Evolutionary conservation across 2,113 vertebrate species (phyloP).

Genomic region (Eulemur rufifrons): DNA sequence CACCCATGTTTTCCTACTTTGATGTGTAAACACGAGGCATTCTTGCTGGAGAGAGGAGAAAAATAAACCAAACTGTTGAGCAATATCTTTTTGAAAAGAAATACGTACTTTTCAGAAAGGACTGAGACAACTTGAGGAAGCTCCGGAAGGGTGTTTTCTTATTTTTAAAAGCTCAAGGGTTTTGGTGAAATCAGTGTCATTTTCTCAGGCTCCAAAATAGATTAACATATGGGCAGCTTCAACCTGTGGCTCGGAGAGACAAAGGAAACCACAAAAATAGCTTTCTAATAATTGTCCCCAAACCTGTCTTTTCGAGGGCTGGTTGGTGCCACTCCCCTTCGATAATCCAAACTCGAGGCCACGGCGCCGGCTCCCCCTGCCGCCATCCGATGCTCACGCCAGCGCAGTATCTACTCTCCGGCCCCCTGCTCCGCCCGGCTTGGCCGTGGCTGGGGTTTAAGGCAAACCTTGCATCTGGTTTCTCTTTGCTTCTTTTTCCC

Average conservation of each 20-base stretch:
- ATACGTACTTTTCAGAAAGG: neutral
- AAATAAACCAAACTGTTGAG: conserved; percentile 10
- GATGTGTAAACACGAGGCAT: neutral
- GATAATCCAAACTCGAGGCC: neutral
- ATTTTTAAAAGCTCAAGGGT: conserved; percentile 32
- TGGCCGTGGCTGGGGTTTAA: neutral
- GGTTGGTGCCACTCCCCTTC: neutral
- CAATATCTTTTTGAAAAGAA: conserved; percentile 30
- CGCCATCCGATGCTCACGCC: fast-evolving
- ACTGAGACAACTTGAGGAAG: neutral
- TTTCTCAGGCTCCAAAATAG: conserved; percentile 34
- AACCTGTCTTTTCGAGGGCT: neutral
- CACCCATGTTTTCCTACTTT: neutral
- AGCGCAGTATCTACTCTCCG: neutral
- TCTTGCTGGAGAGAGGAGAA: neutral
- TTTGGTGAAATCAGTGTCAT: conserved; percentile 32
- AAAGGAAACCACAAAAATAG: conserved; percentile 35
- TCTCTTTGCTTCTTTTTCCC: conserved; percentile 72
- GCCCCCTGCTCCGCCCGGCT: neutral
- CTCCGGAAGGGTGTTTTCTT: neutral
- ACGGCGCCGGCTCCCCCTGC: fast-evolving
- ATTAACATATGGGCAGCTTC: neutral
- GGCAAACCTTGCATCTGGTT: conserved; percentile 79
- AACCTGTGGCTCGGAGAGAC: neutral
- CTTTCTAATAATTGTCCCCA: conserved; percentile 39